These are phyloP conservation scores for Ethmia dodecea DNA, from an alignment of 2,888 invertebrate species.

Conservation along the genomic window DNA sequence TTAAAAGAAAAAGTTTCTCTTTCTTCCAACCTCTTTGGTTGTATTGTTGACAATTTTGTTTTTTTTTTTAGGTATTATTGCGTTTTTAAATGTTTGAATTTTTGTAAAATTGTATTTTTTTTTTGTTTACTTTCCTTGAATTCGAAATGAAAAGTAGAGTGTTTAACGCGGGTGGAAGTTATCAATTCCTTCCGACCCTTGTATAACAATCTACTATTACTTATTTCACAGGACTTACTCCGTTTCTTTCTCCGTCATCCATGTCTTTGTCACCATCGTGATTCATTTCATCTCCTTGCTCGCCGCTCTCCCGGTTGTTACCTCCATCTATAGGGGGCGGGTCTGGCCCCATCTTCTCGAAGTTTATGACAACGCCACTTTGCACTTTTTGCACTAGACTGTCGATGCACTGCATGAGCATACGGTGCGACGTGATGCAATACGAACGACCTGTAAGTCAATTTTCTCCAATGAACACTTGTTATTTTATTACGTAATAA, in stretches of 20 bases:
- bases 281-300: constrained; percentile 57
- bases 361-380: constrained; percentile 97
- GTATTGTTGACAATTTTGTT: no score
- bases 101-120: no score
- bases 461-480: constrained; percentile 53
- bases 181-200: no score
- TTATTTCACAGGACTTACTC: constrained; percentile 61
- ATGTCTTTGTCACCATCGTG: constrained; percentile 64
- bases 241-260: constrained; percentile 71
- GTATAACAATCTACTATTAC: no score
- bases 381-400: constrained; percentile 98
- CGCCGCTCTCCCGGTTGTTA: constrained; percentile 66
- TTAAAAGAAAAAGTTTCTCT: no score
- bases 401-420: constrained; percentile 97
- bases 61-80: no score
- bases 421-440: constrained; percentile 95
- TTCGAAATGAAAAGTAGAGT: no score
- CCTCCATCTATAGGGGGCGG: constrained; percentile 82
- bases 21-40: no score
- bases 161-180: no score
- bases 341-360: constrained; percentile 96
- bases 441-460: constrained; percentile 89
- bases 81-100: no score
- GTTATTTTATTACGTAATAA: no score
- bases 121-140: no score